Conservation (phyloP, 1,140 invertebrate species). For the Subanguina moxae region DNA sequence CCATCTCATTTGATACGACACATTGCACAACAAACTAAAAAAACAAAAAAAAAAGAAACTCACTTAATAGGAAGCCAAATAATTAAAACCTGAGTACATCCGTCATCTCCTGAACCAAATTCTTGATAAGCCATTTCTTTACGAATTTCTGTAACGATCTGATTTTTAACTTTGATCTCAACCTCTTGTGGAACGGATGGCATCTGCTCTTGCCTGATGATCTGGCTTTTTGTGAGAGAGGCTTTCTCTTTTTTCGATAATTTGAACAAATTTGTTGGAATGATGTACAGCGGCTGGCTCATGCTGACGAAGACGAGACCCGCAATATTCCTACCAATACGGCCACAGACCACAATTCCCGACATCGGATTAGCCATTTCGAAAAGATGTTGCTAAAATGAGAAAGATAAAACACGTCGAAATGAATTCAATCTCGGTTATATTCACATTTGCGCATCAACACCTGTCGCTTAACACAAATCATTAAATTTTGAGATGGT, state of each 20-base stretch:
- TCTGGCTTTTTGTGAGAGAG: neutral
- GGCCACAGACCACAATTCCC: neutral
- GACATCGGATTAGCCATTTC: no score
- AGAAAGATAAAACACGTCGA: no score
- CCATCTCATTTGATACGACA: neutral
- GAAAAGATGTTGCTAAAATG: no score
- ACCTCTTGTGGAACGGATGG: neutral
- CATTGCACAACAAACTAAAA: no score
- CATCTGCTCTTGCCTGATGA: neutral
- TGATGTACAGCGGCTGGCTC: neutral
- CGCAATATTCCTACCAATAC: neutral
- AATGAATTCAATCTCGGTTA: no score
- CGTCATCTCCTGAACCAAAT: no score
- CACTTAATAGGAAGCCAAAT: no score
- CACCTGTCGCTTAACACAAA: no score
- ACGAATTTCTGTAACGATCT: neutral
- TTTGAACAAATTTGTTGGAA: neutral
- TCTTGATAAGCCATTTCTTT: neutral
- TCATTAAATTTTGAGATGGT: no score
- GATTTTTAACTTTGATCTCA: neutral
- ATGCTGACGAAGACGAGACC: neutral
- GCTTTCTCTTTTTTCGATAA: neutral
- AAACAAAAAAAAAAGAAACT: no score
- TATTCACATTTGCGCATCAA: no score
- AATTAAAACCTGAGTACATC: no score